Conservation (phyloP, 2,888 invertebrate genomes). For the Heliconius cydno region DNA sequence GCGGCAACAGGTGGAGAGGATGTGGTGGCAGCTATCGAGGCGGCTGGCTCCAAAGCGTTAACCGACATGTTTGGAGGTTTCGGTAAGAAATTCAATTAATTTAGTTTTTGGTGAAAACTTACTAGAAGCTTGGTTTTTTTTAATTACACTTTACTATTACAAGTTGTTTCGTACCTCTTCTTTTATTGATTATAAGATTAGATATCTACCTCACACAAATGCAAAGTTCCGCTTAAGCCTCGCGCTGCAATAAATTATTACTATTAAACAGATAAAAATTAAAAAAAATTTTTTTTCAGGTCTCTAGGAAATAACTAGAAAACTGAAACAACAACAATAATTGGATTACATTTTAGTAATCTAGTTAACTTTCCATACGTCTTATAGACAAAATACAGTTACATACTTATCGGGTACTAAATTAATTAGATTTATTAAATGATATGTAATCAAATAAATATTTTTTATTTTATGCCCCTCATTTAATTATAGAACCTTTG, state of each 20-base stretch:
- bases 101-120: not conserved
- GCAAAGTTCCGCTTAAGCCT: too few relatives aligned
- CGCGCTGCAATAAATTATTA: too few relatives aligned
- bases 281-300: not conserved
- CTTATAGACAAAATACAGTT: not conserved
- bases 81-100: conserved; percentile 6
- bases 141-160: too few relatives aligned
- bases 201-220: too few relatives aligned
- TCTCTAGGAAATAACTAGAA: not conserved
- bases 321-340: not conserved
- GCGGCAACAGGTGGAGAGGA: not conserved
- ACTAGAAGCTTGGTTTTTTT: too few relatives aligned
- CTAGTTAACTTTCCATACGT: not conserved
- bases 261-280: too few relatives aligned
- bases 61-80: not conserved
- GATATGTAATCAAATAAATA: not conserved
- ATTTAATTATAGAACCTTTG: not conserved
- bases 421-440: conserved; percentile 1
- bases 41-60: not conserved
- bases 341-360: not conserved
- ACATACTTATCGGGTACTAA: not conserved
- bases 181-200: too few relatives aligned
- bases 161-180: too few relatives aligned
- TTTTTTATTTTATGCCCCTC: not conserved
- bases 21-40: not conserved